Base-by-base conservation (phyloP, 2,113 vertebrate genomes). In the Mellivora capensis region DNA sequence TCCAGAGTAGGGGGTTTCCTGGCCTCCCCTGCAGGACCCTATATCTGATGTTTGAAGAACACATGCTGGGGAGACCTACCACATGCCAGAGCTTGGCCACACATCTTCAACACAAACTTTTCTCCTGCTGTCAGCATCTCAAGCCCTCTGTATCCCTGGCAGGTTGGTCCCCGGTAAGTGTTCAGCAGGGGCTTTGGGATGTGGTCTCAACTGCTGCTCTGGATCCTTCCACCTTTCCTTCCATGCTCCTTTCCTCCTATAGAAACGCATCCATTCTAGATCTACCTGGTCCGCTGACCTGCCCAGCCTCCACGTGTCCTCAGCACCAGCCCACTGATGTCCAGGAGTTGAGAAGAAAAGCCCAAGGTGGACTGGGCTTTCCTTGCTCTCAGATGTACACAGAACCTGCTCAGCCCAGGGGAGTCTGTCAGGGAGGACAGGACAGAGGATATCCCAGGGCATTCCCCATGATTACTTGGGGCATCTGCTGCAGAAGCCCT, bases 141-240 rank as follows among this genome's bases (percentile, higher is more conserved):
- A 12, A 4, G 23, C n/a, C 31, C 80, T 21, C 72, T 14, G 42
- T 7, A 12, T 47, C 25, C 76, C 6, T 5, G 14, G 23, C 17
- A 5, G 61, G 37, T 42, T 23, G 79, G 80, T 49, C 1, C 14
- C 17, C 1, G 15, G n/a, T 23, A 42, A 62, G 64, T 80, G 11
- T 52, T 59, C 39, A 17, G 21, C 61, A 25, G 34, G 7, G 84
- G 14, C 31, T 92, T 76, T 37, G 3, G 42, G 52, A 39, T 10
- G 59, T 42, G 84, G 44, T 18, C 81, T 59, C 27, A n/a, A 8
- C 9, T 39, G 62, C 34, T 62, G 52, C 31, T 17, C 12, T 21
- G 47, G 25, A 23, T 67, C n/a, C 37, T 84, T 8, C 29, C 9
- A 3, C n/a, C 3, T 10, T 69, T 11, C 2, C 1, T 0, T 34